Conservation (phyloP, 2,888 invertebrate species). For the Didymodactylos carnosus region DNA sequence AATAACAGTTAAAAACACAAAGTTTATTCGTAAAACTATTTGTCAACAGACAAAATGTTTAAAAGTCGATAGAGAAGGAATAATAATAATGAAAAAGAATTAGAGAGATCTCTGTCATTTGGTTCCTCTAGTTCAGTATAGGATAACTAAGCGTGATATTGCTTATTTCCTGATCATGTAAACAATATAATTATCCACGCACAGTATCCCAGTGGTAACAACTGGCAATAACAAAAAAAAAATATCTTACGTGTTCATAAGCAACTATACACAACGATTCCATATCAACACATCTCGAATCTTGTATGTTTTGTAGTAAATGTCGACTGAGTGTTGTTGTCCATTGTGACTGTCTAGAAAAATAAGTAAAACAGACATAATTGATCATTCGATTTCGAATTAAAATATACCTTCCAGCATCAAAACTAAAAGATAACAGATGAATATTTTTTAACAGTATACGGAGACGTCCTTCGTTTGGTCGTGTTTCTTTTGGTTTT, state of each 20-base stretch:
- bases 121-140: too few species aligned
- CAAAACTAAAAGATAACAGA: constrained; percentile 65
- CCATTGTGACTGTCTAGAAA: constrained; percentile 6
- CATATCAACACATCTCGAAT: constrained; percentile 70
- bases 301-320: constrained; percentile 62
- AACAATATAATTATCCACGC: too few species aligned
- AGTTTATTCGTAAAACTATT: too few species aligned
- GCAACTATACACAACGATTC: constrained; percentile 82
- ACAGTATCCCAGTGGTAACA: too few species aligned
- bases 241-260: constrained; percentile 54
- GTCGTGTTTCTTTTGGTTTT: constrained; percentile 59
- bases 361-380: background rate
- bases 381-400: background rate
- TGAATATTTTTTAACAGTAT: constrained; percentile 69
- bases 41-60: too few species aligned
- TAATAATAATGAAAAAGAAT: too few species aligned
- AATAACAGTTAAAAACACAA: too few species aligned
- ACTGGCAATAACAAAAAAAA: background rate
- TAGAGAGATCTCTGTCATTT: too few species aligned
- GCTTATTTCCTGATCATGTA: too few species aligned
- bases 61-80: too few species aligned
- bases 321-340: constrained; percentile 41
- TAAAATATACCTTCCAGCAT: constrained; percentile 42
- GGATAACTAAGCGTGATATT: too few species aligned
- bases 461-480: constrained; percentile 65